Percentiles rank a stretch among this genome's conserved stretches.
These are phyloP conservation scores for Anneissia japonica DNA, from an alignment of 35 echinoderm and acorn worm species.

Conservation along the genomic window DNA sequence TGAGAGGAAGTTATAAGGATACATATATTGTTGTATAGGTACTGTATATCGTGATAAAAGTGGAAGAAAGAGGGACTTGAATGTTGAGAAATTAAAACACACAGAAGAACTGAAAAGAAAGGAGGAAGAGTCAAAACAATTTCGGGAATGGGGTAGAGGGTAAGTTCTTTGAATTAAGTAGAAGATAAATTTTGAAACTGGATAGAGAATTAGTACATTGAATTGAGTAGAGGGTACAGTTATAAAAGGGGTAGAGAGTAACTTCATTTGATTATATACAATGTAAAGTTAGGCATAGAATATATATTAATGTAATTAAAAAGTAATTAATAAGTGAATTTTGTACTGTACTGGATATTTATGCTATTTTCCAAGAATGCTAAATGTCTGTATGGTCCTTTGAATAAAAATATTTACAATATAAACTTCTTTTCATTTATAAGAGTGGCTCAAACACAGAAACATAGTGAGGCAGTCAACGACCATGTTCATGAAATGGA, in stretches of 20 bases:
- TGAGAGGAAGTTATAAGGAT: neutral
- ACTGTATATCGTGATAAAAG: conserved; percentile 89
- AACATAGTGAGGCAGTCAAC: conserved; percentile 14
- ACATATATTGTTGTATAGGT: conserved; percentile 26
- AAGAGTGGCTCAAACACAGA: conserved; percentile 58
- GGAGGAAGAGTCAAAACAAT: conserved; percentile 70
- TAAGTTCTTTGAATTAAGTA: no score
- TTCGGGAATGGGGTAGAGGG: conserved; percentile 95
- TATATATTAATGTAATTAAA: no score
- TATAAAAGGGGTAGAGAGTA: no score
- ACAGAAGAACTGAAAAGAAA: conserved; percentile 65
- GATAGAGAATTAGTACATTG: no score
- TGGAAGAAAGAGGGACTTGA: conserved; percentile 78
- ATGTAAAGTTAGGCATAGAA: no score
- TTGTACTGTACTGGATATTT: neutral
- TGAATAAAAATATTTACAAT: neutral
- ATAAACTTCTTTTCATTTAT: neutral
- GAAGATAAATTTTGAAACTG: no score
- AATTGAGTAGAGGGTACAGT: no score
- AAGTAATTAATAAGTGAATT: neutral
- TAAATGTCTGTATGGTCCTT: neutral
- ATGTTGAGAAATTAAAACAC: conserved; percentile 53
- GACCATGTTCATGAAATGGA: conserved; percentile 81
- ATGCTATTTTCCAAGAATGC: neutral
- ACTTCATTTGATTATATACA: no score